Evolutionary conservation across 2,888 invertebrate genomes (phyloP), one percentile per base, ranked within the genome.

Genomic region (Lasius platythorax): DNA sequence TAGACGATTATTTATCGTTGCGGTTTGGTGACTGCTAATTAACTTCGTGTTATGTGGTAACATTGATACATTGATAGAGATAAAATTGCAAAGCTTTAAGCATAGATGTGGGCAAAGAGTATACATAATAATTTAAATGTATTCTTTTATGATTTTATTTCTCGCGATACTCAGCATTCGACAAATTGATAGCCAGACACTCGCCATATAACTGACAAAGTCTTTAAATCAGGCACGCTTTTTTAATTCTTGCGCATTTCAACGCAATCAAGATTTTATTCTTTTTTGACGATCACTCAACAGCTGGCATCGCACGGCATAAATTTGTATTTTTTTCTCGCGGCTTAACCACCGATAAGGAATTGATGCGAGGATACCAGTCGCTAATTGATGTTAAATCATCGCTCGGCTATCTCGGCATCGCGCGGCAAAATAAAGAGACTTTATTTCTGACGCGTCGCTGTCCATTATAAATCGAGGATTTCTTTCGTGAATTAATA

Each of bases 321-420:
- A 79, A 79, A 72, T 72, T 72, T 37, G 18, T 40, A 61, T 18
- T 37, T 61, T 46, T 46, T 15, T 15, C 46, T 61, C 43, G 43
- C 30, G 30, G 23, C 9, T n/a, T 11, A 76, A 64, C 11, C 46
- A 6, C 8, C 33, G 61, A 73, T 73, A 15, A 50, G n/a, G 12
- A 15, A 50, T 40, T 18, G 43, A 15, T 18, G 23, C 72, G 33
- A n/a, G 40, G 30, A 56, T 64, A 33, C 43, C 66, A 37, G 18
- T 18, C 15, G 68, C 30, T 78, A 78, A 79, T 79, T 79, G 72
- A 72, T 30, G 46, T 23, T 79, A 79, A 79, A 79, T 79, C 72
- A 79, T 61, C 33, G 37, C 11, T 58, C 50, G 23, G 18, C 33
- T 23, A 46, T 28, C 61, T 61, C 33, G 43, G 4, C 30, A n/a